Percentiles rank a stretch among this genome's conserved stretches.
Conservation (phyloP, 2,888 invertebrate species). For the Caenorhabditis sp. region DNA sequence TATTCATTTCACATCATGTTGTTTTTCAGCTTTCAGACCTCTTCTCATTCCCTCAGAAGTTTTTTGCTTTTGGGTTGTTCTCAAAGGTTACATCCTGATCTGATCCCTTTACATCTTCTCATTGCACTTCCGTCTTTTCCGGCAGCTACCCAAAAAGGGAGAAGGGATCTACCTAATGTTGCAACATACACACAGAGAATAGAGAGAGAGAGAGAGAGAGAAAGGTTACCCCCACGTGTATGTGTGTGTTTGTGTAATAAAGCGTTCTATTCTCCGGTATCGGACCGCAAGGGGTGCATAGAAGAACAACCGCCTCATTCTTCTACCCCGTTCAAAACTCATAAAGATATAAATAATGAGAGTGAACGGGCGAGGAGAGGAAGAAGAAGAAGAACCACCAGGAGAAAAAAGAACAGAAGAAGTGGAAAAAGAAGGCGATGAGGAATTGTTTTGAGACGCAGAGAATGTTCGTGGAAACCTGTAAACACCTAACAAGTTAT, state of each 20-base stretch:
- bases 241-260: conserved; percentile 61
- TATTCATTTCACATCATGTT: conserved; percentile 36
- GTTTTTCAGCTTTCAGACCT: conserved; percentile 15
- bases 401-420: conserved; percentile 13
- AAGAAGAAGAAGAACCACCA: conserved; percentile 16
- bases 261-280: conserved; percentile 51
- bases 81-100: conserved; percentile 32
- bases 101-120: conserved; percentile 22
- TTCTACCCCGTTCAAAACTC: conserved; percentile 53
- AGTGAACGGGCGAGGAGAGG: conserved; percentile 28
- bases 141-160: conserved; percentile 9
- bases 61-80: conserved; percentile 8
- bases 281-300: conserved; percentile 21
- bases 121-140: conserved; percentile 44
- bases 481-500: conserved; percentile 63
- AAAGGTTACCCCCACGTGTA: conserved; percentile 52
- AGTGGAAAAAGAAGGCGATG: conserved; percentile 4
- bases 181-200: conserved; percentile 49
- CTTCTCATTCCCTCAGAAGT: not conserved
- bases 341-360: conserved; percentile 64
- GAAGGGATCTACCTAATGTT: conserved; percentile 6
- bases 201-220: not conserved
- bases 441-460: conserved; percentile 34
- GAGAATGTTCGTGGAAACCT: conserved; percentile 48
- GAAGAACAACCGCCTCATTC: conserved; percentile 20